Conservation (phyloP, 1,140 invertebrate genomes). For the Dysdera silvatica region DNA sequence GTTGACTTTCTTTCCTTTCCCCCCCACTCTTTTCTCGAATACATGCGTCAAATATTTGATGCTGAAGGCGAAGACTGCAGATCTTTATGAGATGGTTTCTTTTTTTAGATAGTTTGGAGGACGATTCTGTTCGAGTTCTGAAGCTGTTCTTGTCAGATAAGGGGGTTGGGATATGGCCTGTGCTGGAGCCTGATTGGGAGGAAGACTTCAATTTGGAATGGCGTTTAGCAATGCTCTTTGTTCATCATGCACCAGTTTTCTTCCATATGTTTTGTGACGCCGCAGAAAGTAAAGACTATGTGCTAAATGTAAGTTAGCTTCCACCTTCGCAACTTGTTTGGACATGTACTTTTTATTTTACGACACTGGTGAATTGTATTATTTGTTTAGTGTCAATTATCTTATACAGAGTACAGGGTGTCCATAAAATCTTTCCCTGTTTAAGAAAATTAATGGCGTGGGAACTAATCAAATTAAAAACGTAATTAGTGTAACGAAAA, state of each 20-base stretch:
- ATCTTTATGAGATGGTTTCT: neutral
- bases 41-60: too few relatives aligned
- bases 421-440: too few relatives aligned
- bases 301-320: slow-evolving; percentile 12
- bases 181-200: slow-evolving; percentile 17
- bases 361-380: too few relatives aligned
- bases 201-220: slow-evolving; percentile 25
- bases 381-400: too few relatives aligned
- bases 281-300: neutral
- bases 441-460: too few relatives aligned
- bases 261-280: slow-evolving; percentile 26
- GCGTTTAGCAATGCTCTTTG: slow-evolving; percentile 22
- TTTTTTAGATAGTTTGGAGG: slow-evolving; percentile 16
- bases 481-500: too few relatives aligned
- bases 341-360: neutral
- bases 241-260: slow-evolving; percentile 21
- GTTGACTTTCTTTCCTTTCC: too few relatives aligned
- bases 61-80: too few relatives aligned
- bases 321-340: neutral
- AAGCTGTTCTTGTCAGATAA: slow-evolving; percentile 12
- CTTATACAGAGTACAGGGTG: too few relatives aligned
- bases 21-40: too few relatives aligned
- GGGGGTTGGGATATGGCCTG: slow-evolving; percentile 21
- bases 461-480: too few relatives aligned
- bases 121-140: slow-evolving; percentile 21